Evolutionary conservation across 2,888 invertebrate species (phyloP), one percentile per base, ranked within the genome.

Genomic region (Diarsia brunnea): DNA sequence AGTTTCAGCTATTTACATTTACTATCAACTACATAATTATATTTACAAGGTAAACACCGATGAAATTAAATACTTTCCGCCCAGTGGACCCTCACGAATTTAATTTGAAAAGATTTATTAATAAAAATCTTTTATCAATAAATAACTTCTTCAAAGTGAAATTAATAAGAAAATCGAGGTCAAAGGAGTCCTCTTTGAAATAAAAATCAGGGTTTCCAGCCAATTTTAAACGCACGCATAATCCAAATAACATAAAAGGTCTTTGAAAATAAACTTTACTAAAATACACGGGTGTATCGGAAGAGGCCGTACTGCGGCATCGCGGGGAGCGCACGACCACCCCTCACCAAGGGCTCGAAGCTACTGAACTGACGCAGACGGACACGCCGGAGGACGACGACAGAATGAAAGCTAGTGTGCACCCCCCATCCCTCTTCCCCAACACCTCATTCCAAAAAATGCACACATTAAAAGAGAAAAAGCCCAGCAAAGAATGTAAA

Each of bases 391-490:
- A 87, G 86, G 86, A 88, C 89, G 87, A 85, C 88, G 91, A 91
- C 90, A 93, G 92, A 93, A 93, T 91, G 91, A 92, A 94, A 92
- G 91, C 92, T 91, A 85, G 90, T 89, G 85, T 90, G 89, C 92
- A 91, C 92, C 93, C 93, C 92, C 89, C 92, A 91, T 82, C 89
- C 92, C 91, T 68, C 84, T 86, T 90, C 90, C 93, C 90, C 88
- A 89, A 90, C 92, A 91, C 90, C 90, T 90, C 90, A 90, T 90
- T 89, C 87, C 88, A 89, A 94, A 93, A 92, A 94, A 95, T 95
- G 94, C 95, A 95, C 94, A 93, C 92, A 92, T 92, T 91, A 91
- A 90, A 92, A 93, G 89, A 89, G 89, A 92, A 94, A 92, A 94
- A 93, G 93, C 84, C 78, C 76, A 84, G 90, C 85, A 93, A 93